phyloP scores from a whole-genome alignment of 2,888 invertebrate genomes.

The Drosophila kanekoi region DNA sequence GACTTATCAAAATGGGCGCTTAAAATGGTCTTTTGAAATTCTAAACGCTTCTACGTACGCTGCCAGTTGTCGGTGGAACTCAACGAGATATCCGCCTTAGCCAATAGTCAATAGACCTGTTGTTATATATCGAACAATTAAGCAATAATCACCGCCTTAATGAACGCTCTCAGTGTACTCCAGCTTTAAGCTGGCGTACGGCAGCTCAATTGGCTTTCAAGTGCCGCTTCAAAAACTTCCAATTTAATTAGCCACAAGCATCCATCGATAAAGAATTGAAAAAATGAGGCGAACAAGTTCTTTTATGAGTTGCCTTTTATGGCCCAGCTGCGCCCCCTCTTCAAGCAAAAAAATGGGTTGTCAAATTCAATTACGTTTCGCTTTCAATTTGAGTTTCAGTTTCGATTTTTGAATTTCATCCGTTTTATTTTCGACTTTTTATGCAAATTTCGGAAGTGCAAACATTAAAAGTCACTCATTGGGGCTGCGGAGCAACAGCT shows the following conservation, averaged over 20 bases:
- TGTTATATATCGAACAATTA: slow-evolving; percentile 68
- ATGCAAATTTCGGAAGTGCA: slow-evolving; percentile 70
- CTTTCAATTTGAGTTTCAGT: slow-evolving; percentile 25
- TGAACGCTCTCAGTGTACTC: slow-evolving; percentile 57
- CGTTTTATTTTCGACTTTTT: slow-evolving; percentile 29
- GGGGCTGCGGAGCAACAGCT: not conserved
- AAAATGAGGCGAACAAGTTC: slow-evolving; percentile 35
- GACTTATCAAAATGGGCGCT: slow-evolving; percentile 42
- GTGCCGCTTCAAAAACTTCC: slow-evolving; percentile 66
- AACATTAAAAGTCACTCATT: slow-evolving; percentile 10
- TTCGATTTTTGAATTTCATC: slow-evolving; percentile 20
- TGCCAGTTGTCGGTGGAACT: slow-evolving; percentile 32
- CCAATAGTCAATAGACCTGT: slow-evolving; percentile 54
- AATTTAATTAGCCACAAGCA: slow-evolving; percentile 71
- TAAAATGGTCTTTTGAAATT: slow-evolving; percentile 48
- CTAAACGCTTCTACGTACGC: slow-evolving; percentile 41
- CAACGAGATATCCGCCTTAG: slow-evolving; percentile 70
- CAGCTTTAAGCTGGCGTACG: slow-evolving; percentile 8
- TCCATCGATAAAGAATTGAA: slow-evolving; percentile 20
- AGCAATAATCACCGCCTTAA: slow-evolving; percentile 76
- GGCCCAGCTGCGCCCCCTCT: slow-evolving; percentile 18
- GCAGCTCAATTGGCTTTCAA: slow-evolving; percentile 68
- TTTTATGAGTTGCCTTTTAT: slow-evolving; percentile 32
- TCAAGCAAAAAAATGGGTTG: slow-evolving; percentile 1
- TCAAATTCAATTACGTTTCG: slow-evolving; percentile 39